Conservation (phyloP, 2,113 vertebrate species). For the rat (Rattus norvegicus) region GRCr8 NC_086025.1:38044501-38045000, state of each 20-base stretch:
- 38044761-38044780: not conserved
- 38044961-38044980: not conserved
- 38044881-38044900: not conserved
- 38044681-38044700: not conserved
- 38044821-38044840: not conserved
- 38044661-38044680: not conserved
- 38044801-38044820: rapidly evolving
- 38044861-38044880: not conserved
- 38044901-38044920: not conserved
- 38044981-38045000: not conserved
- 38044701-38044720: not conserved
- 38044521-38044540: too few relatives aligned
- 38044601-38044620: not conserved
- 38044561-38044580: not conserved
- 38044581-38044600: not conserved
- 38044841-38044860: not conserved
- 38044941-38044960: not conserved
- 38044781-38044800: not conserved
- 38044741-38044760: not conserved
- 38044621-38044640: not conserved
- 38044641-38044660: not conserved
- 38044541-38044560: too few relatives aligned
- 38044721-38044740: not conserved
- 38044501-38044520: too few relatives aligned
- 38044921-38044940: not conserved